Evolutionary conservation across 2,113 vertebrate species (phyloP).

Genomic region (Perca schrenkii): DNA sequence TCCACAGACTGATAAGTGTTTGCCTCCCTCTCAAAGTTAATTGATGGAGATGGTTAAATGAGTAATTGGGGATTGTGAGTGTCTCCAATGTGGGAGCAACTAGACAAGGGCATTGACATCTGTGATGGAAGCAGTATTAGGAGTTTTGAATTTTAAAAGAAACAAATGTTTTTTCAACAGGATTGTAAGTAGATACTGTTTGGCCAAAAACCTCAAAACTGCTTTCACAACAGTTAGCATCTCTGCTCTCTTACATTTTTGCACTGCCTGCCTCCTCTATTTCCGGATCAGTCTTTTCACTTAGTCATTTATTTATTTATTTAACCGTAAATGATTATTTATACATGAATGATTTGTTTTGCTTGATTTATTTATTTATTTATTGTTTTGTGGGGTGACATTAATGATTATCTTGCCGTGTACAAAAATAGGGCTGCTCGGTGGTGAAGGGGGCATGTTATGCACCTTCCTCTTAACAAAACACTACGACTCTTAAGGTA

Average conservation of each 20-base stretch:
- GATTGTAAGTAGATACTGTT: neutral
- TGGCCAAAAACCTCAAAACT: conserved; percentile 1
- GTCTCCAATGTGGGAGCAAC: neutral
- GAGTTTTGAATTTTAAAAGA: neutral
- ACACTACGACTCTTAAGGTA: conserved; percentile 10
- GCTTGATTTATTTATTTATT: conserved; percentile 59
- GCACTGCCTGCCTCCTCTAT: conserved; percentile 10
- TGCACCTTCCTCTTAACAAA: neutral
- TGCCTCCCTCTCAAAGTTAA: neutral
- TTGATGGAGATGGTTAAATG: neutral
- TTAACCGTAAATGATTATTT: conserved; percentile 48
- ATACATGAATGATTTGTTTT: conserved; percentile 18
- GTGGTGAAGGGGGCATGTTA: conserved; percentile 10
- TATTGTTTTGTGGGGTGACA: conserved; percentile 42
- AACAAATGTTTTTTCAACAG: neutral
- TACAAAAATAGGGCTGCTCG: conserved; percentile 8
- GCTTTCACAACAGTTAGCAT: conserved; percentile 6
- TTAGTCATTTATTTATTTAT: conserved; percentile 52
- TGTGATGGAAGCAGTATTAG: neutral
- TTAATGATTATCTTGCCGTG: conserved; percentile 12
- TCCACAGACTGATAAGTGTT: neutral
- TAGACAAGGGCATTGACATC: neutral
- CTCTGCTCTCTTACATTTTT: neutral
- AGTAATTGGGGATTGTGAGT: neutral
- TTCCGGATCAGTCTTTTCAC: conserved; percentile 22